These are phyloP conservation scores for Acanthosepion pharaonis DNA, from an alignment of 2,888 invertebrate genomes.

Conservation along the genomic window DNA sequence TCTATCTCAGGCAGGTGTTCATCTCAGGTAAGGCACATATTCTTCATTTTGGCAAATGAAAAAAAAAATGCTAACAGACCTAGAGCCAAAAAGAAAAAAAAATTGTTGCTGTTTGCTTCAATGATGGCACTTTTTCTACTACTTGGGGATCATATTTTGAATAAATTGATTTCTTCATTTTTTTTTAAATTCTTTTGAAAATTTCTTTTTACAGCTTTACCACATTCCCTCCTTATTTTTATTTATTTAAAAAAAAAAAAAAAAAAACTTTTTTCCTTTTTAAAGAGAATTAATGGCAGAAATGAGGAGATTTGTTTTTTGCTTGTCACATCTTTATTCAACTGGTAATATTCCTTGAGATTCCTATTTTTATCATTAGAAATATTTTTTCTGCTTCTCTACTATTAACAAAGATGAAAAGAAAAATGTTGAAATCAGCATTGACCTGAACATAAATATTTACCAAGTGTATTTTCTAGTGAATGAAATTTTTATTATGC, in stretches of 20 bases:
- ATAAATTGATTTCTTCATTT: background rate
- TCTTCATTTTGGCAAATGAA: constrained; percentile 33
- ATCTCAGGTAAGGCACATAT: constrained; percentile 33
- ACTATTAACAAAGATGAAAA: background rate
- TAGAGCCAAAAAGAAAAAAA: background rate
- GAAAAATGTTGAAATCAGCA: background rate
- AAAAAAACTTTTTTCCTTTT: background rate
- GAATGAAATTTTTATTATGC: background rate
- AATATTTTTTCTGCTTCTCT: background rate
- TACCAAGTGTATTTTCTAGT: background rate
- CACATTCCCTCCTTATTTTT: background rate
- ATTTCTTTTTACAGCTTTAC: background rate
- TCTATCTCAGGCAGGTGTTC: constrained; percentile 33
- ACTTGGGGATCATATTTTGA: background rate
- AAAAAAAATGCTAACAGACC: background rate
- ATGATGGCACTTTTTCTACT: constrained; percentile 14
- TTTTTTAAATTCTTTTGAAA: background rate
- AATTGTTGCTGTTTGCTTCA: background rate
- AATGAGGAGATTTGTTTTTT: background rate
- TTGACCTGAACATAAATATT: background rate
- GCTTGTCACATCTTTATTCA: background rate
- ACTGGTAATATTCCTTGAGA: background rate
- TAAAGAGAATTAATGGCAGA: background rate
- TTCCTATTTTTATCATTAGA: background rate
- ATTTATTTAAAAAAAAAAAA: background rate